Evolutionary conservation across 2,797 vertebrate genomes (phyloP).

Genomic region (Falco peregrinus): DNA sequence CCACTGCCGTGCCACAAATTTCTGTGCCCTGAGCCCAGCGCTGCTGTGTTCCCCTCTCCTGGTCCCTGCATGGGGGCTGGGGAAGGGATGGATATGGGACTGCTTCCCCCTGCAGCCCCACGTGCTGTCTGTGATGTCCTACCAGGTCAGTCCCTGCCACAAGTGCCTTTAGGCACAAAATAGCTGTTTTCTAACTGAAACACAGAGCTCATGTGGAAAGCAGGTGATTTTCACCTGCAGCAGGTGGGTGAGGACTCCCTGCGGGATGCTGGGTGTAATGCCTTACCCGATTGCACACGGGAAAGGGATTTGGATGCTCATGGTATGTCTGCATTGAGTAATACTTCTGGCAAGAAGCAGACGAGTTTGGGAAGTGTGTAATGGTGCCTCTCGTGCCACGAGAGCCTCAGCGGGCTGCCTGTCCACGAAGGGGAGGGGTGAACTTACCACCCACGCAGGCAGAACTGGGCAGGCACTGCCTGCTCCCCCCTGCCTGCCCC

Average conservation of each 20-base stretch:
- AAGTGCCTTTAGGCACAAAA: background rate
- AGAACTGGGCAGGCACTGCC: background rate
- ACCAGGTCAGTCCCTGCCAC: fast-evolving
- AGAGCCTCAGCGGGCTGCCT: background rate
- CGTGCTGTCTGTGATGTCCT: background rate
- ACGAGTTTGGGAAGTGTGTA: background rate
- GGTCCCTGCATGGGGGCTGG: background rate
- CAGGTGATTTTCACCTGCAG: background rate
- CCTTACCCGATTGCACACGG: background rate
- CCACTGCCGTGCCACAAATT: fast-evolving
- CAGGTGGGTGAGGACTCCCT: background rate
- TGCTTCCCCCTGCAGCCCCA: background rate
- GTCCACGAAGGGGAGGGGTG: background rate
- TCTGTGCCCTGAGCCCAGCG: background rate
- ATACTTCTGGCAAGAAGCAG: background rate
- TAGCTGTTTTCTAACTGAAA: background rate
- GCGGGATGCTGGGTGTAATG: fast-evolving
- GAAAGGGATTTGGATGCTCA: background rate
- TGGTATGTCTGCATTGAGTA: background rate
- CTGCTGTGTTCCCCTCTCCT: background rate
- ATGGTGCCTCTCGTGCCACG: background rate
- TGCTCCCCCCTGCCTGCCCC: fast-evolving
- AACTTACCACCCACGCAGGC: background rate
- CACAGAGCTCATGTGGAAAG: fast-evolving
- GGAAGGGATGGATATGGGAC: too few species aligned